Conservation (phyloP, 2,888 invertebrate species). For the Ctena decussata region DNA sequence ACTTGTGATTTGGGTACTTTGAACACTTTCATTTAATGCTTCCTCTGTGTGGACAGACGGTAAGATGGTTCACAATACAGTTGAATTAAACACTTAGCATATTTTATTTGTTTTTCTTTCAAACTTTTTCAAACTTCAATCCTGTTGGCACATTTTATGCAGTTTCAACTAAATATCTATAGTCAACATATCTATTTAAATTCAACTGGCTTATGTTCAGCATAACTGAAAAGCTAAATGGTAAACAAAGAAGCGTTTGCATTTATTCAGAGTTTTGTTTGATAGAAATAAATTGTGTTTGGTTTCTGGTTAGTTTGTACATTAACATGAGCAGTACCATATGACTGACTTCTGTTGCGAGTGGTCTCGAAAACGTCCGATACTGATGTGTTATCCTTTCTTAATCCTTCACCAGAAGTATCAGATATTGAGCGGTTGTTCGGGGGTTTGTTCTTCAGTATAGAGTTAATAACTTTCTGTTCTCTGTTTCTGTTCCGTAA, state of each 20-base stretch:
- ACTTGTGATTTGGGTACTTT: no score
- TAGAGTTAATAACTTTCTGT: not conserved
- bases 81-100: no score
- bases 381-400: not conserved
- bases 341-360: not conserved
- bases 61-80: no score
- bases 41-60: no score
- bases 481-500: not conserved
- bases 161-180: no score
- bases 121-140: no score
- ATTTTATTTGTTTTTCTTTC: no score
- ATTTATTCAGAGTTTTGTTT: not conserved
- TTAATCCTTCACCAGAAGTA: not conserved
- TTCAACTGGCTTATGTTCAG: no score
- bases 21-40: no score
- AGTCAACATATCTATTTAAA: no score
- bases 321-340: not conserved
- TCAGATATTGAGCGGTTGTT: not conserved
- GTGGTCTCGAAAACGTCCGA: not conserved
- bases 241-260: not conserved
- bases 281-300: conserved; percentile 3
- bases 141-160: no score
- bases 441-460: not conserved
- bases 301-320: not conserved
- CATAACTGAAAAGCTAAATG: no score